Base-by-base conservation (phyloP, 2,888 invertebrate genomes). In the Ornithoptera alexandrae region DNA sequence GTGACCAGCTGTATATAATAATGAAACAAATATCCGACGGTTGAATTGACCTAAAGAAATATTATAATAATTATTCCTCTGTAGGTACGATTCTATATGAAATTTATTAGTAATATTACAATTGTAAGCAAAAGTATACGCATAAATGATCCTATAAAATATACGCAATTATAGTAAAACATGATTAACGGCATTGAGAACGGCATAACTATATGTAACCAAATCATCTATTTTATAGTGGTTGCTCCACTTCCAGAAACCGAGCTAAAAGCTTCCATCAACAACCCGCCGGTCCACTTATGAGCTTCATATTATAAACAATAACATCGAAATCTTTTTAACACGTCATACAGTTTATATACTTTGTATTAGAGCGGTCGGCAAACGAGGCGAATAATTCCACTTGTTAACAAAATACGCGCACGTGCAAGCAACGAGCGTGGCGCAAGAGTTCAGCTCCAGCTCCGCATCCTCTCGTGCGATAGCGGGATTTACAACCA, bases 241-340 rank as follows among this genome's bases (percentile, higher is more conserved):
- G 75, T 78, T 77, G 78, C 75, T 74, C 76, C 74, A 81, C 82
- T 86, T 64, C 56, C 64, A 59, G 62, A 57, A 69, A 68, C 69
- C 65, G 62, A 67, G 73, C 78, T 79, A 88, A 90, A 85, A 89
- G 91, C 89, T 83, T 90, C 88, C 82, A 80, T 90, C 89, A 85
- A 81, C 90, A 81, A 74, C 71, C 72, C 72, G 76, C 75, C 77
- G 79, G 74, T 79, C 78, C 78, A 81, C 84, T 84, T 83, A 84
- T 82, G 84, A 84, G 86, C 87, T 88, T 83, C 80, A 76, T 79
- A 88, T 80, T 82, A 81, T 89, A 91, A 91, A 91, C 90, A 91
- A 90, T 88, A 91, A 90, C 89, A 90, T 80, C 78, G 83, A 83
- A 88, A 89, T 88, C 89, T 90, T 90, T 91, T 90, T 87, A 90